Evolutionary conservation across 2,797 vertebrate genomes (phyloP), one percentile per base, ranked within the genome.

Genomic region (Crocidura indochinensis): DNA sequence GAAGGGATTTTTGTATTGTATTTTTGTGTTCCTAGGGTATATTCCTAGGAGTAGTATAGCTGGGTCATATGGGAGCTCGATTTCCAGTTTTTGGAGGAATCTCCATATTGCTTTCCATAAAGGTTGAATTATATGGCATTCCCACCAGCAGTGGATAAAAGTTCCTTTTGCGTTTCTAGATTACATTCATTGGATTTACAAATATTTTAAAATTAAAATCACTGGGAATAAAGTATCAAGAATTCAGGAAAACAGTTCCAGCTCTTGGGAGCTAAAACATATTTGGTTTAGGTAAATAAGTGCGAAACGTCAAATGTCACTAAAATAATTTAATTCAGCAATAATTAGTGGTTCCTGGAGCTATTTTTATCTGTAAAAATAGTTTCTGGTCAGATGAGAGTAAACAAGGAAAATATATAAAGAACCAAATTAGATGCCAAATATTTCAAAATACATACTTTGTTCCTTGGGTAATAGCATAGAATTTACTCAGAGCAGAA

Each of bases 331-430:
- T 6, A 83, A 46, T 49, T 87, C 46, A 64, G 27, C 77, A 51
- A 38, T 68, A 56, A 0, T 53, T 77, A 44, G 53, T 19, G 88
- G 88, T 90, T 93, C 87, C 93, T 90, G 91, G 84, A 95, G 92
- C 27, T 64, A 93, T 90, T 82, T 67, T 89, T 85, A 92, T 89
- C 82, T 91, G 47, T 47, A 76, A 74, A 90, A 90, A 85, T 81
- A 91, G 24, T 76, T 87, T 9, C 38, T 89, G 2, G 5, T 85
- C 87, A 94, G 74, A 17, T 88, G 84, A 90, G 81, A 80, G 79
- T 68, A 88, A 92, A 85, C 1, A 31, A 80, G 38, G 46, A 86
- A 91, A 91, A 60, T 51, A 77, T 60, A 11, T 56, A 56, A 65
- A 26, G 64, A 88, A 10, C 8, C 29, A 56, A 90, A 84, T 68